Conservation (phyloP, 2,888 invertebrate species). For the Drosophila colorata region DNA sequence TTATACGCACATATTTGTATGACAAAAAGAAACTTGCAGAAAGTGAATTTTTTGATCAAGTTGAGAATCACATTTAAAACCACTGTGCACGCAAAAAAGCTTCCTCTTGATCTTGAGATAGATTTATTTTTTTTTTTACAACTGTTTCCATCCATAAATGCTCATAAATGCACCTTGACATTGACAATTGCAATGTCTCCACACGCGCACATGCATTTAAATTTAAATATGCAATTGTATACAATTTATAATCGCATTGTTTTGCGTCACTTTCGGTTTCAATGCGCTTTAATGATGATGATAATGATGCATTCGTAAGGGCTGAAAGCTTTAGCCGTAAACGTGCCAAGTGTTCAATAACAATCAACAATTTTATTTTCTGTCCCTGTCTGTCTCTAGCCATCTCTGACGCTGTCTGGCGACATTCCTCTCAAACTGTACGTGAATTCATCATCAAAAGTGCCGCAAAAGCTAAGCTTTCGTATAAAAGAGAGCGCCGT, state of each 20-base stretch:
- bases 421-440: slow-evolving; percentile 21
- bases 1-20: no score
- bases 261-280: background rate
- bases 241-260: background rate
- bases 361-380: slow-evolving; percentile 14
- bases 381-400: background rate
- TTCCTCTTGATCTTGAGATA: slow-evolving; percentile 5
- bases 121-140: background rate
- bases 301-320: slow-evolving; percentile 24
- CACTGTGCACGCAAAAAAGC: background rate
- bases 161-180: slow-evolving; percentile 22
- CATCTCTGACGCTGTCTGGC: slow-evolving; percentile 3
- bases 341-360: slow-evolving; percentile 48
- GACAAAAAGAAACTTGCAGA: no score
- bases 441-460: slow-evolving; percentile 18
- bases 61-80: background rate
- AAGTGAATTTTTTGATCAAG: no score
- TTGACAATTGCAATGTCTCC: slow-evolving; percentile 20
- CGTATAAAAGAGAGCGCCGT: background rate
- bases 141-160: slow-evolving; percentile 2
- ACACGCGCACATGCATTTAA: background rate
- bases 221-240: background rate
- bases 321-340: slow-evolving; percentile 26
- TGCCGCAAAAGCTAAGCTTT: slow-evolving; percentile 1
- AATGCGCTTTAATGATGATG: background rate